Evolutionary conservation across 2,113 vertebrate genomes (phyloP).

Genomic region (Mus spicilegus): DNA sequence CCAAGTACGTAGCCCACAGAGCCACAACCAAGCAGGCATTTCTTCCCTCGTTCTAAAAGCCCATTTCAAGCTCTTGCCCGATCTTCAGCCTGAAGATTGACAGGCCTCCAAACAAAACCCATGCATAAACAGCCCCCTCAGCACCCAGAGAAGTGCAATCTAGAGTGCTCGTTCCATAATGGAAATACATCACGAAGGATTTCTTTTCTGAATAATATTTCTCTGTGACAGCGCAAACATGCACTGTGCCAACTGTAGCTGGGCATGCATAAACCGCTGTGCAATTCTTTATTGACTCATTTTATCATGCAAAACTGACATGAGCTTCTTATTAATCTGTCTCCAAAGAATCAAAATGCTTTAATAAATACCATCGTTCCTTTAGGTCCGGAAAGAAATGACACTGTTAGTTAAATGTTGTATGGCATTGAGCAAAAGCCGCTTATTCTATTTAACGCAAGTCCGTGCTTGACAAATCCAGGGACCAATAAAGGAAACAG

Average conservation of each 20-base stretch:
- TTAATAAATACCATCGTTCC: conserved; percentile 83
- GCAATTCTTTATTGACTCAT: conserved; percentile 84
- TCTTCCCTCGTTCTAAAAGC: background rate
- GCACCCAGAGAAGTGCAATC: background rate
- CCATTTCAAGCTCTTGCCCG: background rate
- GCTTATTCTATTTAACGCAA: conserved; percentile 25
- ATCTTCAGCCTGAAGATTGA: background rate
- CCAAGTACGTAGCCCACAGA: fast-evolving
- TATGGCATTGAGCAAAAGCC: conserved; percentile 78
- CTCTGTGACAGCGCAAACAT: conserved; percentile 79
- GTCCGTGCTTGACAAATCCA: conserved; percentile 2
- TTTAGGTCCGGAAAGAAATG: conserved; percentile 78
- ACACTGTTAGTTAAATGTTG: conserved; percentile 80
- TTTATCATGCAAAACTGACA: conserved; percentile 86
- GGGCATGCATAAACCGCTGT: conserved; percentile 64
- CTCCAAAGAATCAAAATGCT: conserved; percentile 85
- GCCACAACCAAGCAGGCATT: fast-evolving
- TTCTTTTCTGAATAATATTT: conserved; percentile 71
- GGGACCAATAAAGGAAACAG: conserved; percentile 21
- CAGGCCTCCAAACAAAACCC: fast-evolving
- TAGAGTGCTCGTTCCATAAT: conserved; percentile 60
- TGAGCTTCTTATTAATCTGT: conserved; percentile 84
- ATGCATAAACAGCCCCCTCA: background rate
- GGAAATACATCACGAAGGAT: fast-evolving
- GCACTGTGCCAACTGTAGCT: conserved; percentile 76